Evolutionary conservation across 2,113 vertebrate species (phyloP), one percentile per base, ranked within the genome.

Genomic region (Ammospiza caudacuta): DNA sequence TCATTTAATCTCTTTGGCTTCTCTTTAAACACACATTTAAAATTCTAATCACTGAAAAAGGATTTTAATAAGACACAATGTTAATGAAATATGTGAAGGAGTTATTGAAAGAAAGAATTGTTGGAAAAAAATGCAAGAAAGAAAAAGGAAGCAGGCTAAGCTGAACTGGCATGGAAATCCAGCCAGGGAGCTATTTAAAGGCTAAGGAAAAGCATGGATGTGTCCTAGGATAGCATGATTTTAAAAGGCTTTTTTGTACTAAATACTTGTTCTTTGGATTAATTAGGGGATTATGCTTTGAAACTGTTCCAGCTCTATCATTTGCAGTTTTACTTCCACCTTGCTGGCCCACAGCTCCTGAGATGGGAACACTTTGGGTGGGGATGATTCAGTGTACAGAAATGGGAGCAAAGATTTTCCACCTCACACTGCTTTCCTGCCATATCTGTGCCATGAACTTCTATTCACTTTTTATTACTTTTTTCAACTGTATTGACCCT

Each of bases 11-110:
- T 90, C 90, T 92, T 96, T 91, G 68, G 39, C 79, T 86, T 94
- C 90, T 89, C 88, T 79, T 97, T 90, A 90, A 96, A 87, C 6
- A 14, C 4, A 16, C 39, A 83, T 93, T 96, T 91, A 92, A 92
- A 95, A 96, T 97, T 96, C 85, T 93, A 95, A 96, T 93, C 81
- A 86, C 83, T 73, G 61, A 66, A 81, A 84, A 80, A 63, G 89
- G 64, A 75, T 83, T 90, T 95, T 96, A 97, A 93, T 94, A 94
- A 92, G 90, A 68, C 54, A 61, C 54, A 72, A 27, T 54, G 67
- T 69, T 95, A 97, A 96, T 83, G 87, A 95, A 96, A 93, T 72
- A 86, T 58, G 51, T 64, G 94, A 73, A 89, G 68, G 44, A 87
- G 49, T 58, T 92, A 57, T 31, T 69, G 76, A 91, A 92, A 73